Conservation (phyloP, 2,797 vertebrate species). For the Lacerta viridis region DNA sequence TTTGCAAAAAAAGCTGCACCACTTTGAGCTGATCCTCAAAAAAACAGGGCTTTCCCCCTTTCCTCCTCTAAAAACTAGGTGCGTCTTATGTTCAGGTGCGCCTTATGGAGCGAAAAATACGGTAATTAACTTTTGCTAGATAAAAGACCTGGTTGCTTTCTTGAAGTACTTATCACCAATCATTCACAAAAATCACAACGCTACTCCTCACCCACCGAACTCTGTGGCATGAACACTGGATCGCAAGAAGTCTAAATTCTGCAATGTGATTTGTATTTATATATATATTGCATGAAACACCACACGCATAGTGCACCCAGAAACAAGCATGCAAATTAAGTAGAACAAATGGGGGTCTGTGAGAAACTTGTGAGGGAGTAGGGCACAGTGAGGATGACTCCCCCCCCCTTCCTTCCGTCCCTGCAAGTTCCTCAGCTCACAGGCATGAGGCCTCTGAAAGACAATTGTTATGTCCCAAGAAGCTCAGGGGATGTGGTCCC, state of each 20-base stretch:
- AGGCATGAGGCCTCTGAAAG: no score
- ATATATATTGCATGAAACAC: not conserved
- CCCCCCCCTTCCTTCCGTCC: not conserved
- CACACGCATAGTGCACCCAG: not conserved
- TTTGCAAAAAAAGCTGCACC: no score
- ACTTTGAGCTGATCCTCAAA: no score
- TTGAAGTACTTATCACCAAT: not conserved
- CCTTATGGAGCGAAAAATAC: no score
- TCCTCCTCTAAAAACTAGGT: no score
- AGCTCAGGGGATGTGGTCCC: not conserved
- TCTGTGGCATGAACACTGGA: not conserved
- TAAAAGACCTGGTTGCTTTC: not conserved
- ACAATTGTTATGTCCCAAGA: not conserved
- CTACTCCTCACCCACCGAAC: not conserved
- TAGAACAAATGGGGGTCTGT: not conserved
- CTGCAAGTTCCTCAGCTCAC: not conserved
- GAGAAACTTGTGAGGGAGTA: not conserved
- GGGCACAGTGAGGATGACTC: no score
- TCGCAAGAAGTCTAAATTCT: not conserved
- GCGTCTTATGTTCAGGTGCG: no score
- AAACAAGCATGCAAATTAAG: slow-evolving; percentile 26
- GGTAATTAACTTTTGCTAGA: not conserved
- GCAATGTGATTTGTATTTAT: not conserved
- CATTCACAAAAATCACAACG: not conserved
- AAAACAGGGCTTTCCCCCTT: no score